Percentiles rank a stretch among this genome's conserved stretches.
These are phyloP conservation scores for Noctua fimbriata DNA, from an alignment of 2,888 invertebrate species.

Conservation along the genomic window DNA sequence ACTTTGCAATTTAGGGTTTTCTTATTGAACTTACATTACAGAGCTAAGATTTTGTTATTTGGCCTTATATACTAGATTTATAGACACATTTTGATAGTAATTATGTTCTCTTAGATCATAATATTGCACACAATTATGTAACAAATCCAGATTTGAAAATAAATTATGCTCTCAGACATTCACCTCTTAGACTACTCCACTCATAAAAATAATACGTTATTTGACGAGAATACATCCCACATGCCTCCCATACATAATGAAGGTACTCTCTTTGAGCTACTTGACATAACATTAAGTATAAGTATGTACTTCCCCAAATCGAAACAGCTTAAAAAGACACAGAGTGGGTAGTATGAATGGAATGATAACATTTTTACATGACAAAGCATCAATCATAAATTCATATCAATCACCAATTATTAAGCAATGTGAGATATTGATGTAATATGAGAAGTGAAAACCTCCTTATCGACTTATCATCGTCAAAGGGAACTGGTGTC, in stretches of 20 bases:
- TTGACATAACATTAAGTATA: neutral
- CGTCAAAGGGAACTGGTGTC: neutral
- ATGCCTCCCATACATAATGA: neutral
- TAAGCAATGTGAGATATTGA: neutral
- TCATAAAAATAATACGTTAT: conserved; percentile 17
- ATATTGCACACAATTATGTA: neutral
- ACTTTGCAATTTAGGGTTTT: neutral
- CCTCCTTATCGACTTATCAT: neutral
- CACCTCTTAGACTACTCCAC: neutral
- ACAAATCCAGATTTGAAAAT: neutral
- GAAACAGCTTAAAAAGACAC: neutral
- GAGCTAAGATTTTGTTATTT: neutral
- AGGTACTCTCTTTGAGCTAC: neutral
- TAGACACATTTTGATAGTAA: neutral
- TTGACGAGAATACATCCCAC: conserved; percentile 1
- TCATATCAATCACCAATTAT: too few relatives aligned
- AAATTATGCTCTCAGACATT: conserved; percentile 1
- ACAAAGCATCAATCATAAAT: too few relatives aligned
- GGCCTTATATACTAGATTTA: neutral
- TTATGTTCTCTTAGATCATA: neutral
- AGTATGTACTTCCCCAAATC: neutral
- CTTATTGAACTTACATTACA: too few relatives aligned
- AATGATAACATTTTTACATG: neutral
- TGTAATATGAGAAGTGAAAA: neutral
- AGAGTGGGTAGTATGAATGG: conserved; percentile 8